Percentiles rank a stretch among this genome's conserved stretches.
Conservation (phyloP, 1,140 invertebrate genomes). For the Chymomyza costata region DNA sequence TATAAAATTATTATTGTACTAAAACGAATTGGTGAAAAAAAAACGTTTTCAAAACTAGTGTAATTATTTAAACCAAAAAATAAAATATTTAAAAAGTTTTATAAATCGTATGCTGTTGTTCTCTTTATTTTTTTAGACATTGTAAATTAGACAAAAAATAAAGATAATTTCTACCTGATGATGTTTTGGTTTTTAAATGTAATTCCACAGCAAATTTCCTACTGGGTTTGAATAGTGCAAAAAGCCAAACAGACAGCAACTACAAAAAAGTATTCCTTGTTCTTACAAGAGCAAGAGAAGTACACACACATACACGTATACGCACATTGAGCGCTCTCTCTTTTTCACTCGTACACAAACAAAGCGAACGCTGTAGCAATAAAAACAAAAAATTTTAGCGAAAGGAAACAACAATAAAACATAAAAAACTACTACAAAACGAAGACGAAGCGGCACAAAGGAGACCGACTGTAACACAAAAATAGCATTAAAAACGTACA, state of each 20-base stretch:
- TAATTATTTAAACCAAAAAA: too few species aligned
- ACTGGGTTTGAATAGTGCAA: slow-evolving; percentile 7
- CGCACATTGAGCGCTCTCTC: slow-evolving; percentile 1
- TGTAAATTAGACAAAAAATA: too few species aligned
- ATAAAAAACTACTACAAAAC: slow-evolving; percentile 17
- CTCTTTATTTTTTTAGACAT: too few species aligned
- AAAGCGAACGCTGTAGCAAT: slow-evolving; percentile 22
- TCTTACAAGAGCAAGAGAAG: slow-evolving; percentile 13
- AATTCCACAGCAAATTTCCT: slow-evolving; percentile 15
- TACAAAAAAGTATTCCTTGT: slow-evolving; percentile 14
- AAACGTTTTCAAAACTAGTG: too few species aligned
- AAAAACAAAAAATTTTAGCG: slow-evolving; percentile 34
- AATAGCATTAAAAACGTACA: slow-evolving; percentile 37
- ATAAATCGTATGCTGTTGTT: too few species aligned
- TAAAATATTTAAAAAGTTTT: too few species aligned
- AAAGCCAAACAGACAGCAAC: too few species aligned
- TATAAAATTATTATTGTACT: too few species aligned
- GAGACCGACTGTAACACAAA: slow-evolving; percentile 34
- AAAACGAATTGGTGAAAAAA: too few species aligned
- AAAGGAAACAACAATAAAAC: slow-evolving; percentile 35
- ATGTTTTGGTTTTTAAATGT: too few species aligned
- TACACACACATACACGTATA: slow-evolving; percentile 10
- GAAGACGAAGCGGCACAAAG: slow-evolving; percentile 23
- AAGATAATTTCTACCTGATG: too few species aligned
- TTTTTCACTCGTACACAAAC: neutral